phyloP scores from a whole-genome alignment of 1,140 invertebrate species.

The Penaeus indicus region DNA sequence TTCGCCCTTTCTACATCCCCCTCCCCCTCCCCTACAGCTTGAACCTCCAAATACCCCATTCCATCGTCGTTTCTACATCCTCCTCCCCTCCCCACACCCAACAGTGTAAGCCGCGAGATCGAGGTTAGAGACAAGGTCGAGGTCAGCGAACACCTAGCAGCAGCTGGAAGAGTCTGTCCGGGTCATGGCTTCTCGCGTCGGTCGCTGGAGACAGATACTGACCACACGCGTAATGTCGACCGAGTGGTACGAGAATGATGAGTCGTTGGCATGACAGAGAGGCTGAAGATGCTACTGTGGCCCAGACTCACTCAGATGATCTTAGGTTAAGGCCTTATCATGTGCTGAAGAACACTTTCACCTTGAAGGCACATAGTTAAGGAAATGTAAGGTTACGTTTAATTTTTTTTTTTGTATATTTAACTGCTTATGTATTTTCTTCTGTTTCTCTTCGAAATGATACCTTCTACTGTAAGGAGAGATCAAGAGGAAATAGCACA shows the following conservation, averaged over 20 bases:
- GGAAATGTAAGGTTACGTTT: too few species aligned
- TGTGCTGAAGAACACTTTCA: constrained; percentile 8
- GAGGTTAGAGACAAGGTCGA: constrained; percentile 13
- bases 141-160: constrained; percentile 20
- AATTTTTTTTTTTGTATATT: too few species aligned
- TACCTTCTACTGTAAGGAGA: too few species aligned
- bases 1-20: too few species aligned
- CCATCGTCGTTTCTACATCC: too few species aligned
- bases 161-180: constrained; percentile 6
- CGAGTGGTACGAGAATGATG: constrained; percentile 31
- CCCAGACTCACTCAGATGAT: constrained; percentile 1
- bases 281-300: constrained; percentile 18
- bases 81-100: not conserved
- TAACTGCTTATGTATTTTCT: too few species aligned
- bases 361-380: not conserved
- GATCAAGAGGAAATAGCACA: too few species aligned
- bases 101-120: constrained; percentile 27
- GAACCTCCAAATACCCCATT: too few species aligned
- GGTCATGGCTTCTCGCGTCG: constrained; percentile 29
- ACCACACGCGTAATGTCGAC: constrained; percentile 21
- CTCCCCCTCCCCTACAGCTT: too few species aligned
- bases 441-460: too few species aligned
- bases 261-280: constrained; percentile 27
- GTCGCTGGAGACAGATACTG: constrained; percentile 20
- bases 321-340: not conserved